phyloP scores from a whole-genome alignment of 2,888 invertebrate genomes.

The Yponomeuta plumbellus region DNA sequence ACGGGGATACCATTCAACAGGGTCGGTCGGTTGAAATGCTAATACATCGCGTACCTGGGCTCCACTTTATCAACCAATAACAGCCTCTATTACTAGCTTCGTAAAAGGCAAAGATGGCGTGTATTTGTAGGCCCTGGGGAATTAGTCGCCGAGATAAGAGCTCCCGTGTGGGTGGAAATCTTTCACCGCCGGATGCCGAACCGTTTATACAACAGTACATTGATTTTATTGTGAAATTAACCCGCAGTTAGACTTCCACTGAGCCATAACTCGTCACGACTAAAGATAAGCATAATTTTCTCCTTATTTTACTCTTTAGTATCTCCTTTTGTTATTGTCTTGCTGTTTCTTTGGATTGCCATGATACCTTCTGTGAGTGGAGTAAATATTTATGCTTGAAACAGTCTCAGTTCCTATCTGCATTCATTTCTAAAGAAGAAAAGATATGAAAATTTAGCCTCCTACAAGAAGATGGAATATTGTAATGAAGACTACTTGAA shows the following conservation, averaged over 20 bases:
- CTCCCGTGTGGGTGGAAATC: slow-evolving; percentile 14
- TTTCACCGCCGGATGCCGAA: slow-evolving; percentile 1
- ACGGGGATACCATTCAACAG: slow-evolving; percentile 42
- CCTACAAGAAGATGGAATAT: background rate
- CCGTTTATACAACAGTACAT: slow-evolving; percentile 3
- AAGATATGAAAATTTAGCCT: background rate
- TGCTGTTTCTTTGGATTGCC: too few relatives aligned
- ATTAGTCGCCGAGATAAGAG: slow-evolving; percentile 46
- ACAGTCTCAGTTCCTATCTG: too few relatives aligned
- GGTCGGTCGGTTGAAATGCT: slow-evolving; percentile 45
- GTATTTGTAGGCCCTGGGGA: slow-evolving; percentile 39
- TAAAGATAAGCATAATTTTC: background rate
- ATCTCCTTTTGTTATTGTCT: too few relatives aligned
- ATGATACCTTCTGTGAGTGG: too few relatives aligned
- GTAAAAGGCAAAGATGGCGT: background rate
- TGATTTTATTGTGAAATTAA: background rate
- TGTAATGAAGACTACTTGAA: background rate
- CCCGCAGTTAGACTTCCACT: background rate
- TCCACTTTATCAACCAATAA: slow-evolving; percentile 3
- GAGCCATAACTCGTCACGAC: background rate
- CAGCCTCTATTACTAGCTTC: background rate
- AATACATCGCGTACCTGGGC: slow-evolving; percentile 35
- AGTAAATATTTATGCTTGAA: too few relatives aligned
- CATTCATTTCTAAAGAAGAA: too few relatives aligned
- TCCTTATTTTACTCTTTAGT: background rate